A percentile compares a stretch with the other conserved stretches of the same genome.
These are phyloP conservation scores for Verasper variegatus DNA, from an alignment of 2,113 vertebrate species.

Conservation along the genomic window DNA sequence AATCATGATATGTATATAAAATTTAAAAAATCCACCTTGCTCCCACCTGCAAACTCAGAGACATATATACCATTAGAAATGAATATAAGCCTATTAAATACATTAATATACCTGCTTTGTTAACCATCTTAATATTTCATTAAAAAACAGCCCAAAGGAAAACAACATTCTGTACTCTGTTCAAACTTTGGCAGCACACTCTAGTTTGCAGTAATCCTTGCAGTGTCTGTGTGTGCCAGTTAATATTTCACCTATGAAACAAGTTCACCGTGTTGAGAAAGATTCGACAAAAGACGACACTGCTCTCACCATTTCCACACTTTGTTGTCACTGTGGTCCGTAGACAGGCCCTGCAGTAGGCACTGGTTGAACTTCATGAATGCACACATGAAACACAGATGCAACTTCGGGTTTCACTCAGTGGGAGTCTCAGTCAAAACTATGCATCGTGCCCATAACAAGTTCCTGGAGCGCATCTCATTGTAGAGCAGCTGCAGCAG, in stretches of 20 bases:
- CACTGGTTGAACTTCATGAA: slow-evolving; percentile 76
- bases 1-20: no score
- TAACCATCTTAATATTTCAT: no score
- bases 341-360: slow-evolving; percentile 47
- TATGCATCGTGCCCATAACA: slow-evolving; percentile 29
- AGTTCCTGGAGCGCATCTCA: slow-evolving; percentile 22
- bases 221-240: background rate
- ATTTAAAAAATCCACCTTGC: no score
- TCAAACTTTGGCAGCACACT: background rate
- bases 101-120: no score
- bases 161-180: background rate
- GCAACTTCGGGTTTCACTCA: slow-evolving; percentile 28
- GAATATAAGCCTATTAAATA: no score
- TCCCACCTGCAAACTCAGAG: no score
- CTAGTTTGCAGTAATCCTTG: background rate
- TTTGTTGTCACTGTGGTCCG: slow-evolving; percentile 50
- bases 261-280: background rate
- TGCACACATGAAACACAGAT: slow-evolving; percentile 59
- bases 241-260: slow-evolving; percentile 18
- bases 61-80: no score
- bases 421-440: slow-evolving; percentile 6
- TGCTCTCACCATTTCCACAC: slow-evolving; percentile 78
- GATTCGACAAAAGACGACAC: background rate
- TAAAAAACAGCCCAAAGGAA: no score
- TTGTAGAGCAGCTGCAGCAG: slow-evolving; percentile 13